phyloP scores from a whole-genome alignment of 1,140 invertebrate species.

The Drosophila tristis region DNA sequence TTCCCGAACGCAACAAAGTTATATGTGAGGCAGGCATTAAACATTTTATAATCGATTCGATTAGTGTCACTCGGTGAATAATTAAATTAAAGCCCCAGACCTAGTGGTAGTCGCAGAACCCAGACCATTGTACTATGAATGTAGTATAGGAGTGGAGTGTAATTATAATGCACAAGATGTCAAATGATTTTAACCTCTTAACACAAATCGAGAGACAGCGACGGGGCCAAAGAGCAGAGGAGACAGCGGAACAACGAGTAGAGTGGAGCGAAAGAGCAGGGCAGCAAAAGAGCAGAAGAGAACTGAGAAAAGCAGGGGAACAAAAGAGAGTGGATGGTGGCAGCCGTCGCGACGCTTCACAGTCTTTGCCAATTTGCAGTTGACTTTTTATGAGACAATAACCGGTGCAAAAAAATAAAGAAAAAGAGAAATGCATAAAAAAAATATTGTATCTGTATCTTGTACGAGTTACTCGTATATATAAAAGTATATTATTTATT shows the following conservation, averaged over 20 bases:
- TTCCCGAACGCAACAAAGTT: slow-evolving; percentile 20
- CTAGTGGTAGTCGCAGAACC: slow-evolving; percentile 10
- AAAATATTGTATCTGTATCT: slow-evolving; percentile 28
- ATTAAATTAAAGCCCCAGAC: slow-evolving; percentile 60
- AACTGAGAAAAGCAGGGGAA: not conserved
- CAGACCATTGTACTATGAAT: slow-evolving; percentile 30
- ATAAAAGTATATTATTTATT: slow-evolving; percentile 26
- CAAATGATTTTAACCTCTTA: slow-evolving; percentile 74
- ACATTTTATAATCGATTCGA: slow-evolving; percentile 47
- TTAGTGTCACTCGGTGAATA: slow-evolving; percentile 46
- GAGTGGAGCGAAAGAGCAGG: not conserved
- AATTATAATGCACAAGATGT: slow-evolving; percentile 72
- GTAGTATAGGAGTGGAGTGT: slow-evolving; percentile 37
- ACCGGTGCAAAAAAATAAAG: slow-evolving; percentile 18
- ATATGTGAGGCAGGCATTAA: slow-evolving; percentile 10
- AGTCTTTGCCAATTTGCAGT: slow-evolving; percentile 47
- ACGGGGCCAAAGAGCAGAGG: slow-evolving; percentile 9
- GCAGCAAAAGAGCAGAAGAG: slow-evolving; percentile 6
- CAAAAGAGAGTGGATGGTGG: slow-evolving; percentile 12
- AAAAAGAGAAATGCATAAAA: slow-evolving; percentile 31
- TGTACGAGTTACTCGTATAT: too few species aligned
- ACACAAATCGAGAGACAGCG: slow-evolving; percentile 41
- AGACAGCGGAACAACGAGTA: slow-evolving; percentile 15
- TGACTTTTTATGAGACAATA: slow-evolving; percentile 48
- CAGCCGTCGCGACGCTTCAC: slow-evolving; percentile 3